phyloP scores from a whole-genome alignment of 2,888 invertebrate genomes.

The Automeris io region DNA sequence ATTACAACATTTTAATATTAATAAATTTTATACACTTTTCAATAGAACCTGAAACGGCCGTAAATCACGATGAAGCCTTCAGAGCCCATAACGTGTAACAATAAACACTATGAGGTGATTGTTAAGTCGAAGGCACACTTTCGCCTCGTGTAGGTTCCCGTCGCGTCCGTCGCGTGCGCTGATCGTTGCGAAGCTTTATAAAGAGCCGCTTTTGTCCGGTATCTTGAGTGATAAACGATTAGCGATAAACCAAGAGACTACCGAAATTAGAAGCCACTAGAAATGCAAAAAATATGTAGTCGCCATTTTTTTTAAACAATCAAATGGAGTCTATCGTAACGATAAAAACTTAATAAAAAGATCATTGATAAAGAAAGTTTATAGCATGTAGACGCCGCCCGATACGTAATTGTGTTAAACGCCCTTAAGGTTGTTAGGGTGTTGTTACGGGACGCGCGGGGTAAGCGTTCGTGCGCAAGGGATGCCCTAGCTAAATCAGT shows the following conservation, averaged over 20 bases:
- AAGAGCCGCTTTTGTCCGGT: constrained; percentile 3
- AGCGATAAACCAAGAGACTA: constrained; percentile 6
- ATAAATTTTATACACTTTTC: background rate
- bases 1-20: background rate
- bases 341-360: background rate
- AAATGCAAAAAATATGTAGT: no score
- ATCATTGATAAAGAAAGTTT: no score
- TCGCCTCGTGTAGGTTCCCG: constrained; percentile 12
- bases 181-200: constrained; percentile 13
- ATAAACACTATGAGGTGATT: constrained; percentile 11
- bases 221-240: constrained; percentile 2
- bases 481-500: no score
- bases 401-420: no score
- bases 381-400: no score
- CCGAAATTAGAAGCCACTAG: no score
- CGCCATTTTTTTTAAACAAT: no score
- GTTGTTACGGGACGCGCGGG: no score
- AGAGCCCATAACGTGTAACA: background rate
- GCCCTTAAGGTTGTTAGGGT: no score
- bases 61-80: background rate
- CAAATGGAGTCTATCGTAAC: background rate
- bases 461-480: no score
- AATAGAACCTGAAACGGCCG: background rate
- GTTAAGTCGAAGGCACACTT: constrained; percentile 14
- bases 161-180: constrained; percentile 14